Conservation (phyloP, 1,140 invertebrate species). For the Lamellibrachia luymesi region DNA sequence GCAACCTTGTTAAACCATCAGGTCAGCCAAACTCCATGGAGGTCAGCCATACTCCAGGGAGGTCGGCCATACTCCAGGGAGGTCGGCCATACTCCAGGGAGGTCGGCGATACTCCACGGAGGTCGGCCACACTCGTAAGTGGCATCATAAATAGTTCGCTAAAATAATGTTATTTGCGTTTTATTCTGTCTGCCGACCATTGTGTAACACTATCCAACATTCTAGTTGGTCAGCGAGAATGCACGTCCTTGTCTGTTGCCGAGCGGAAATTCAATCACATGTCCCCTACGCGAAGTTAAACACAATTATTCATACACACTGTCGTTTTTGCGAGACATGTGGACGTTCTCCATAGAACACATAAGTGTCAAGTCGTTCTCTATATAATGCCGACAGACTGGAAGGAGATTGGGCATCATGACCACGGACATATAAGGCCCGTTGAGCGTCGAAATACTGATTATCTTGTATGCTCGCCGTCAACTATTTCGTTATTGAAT, state of each 20-base stretch:
- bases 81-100: not conserved
- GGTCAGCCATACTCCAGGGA: no score
- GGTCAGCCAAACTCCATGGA: no score
- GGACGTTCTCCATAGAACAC: not conserved
- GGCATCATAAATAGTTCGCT: not conserved
- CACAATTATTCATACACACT: not conserved
- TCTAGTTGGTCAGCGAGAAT: not conserved
- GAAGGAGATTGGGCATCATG: not conserved
- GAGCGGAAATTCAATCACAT: slow-evolving; percentile 12
- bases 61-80: no score
- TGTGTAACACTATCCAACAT: not conserved
- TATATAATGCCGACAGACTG: not conserved
- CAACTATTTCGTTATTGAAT: no score
- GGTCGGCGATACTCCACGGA: not conserved
- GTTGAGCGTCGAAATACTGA: not conserved
- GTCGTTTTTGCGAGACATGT: not conserved
- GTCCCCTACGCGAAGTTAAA: not conserved
- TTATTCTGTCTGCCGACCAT: not conserved
- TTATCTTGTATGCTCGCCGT: not conserved
- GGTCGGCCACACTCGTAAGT: not conserved
- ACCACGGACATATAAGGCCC: not conserved
- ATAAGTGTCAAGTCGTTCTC: not conserved
- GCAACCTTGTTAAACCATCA: not conserved
- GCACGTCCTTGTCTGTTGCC: not conserved
- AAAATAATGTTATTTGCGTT: not conserved